Percentiles rank a stretch among this genome's conserved stretches.
Evolutionary conservation across 92 coral and sea anemone genomes (phyloP).

Genomic region (Micromussa lordhowensis): DNA sequence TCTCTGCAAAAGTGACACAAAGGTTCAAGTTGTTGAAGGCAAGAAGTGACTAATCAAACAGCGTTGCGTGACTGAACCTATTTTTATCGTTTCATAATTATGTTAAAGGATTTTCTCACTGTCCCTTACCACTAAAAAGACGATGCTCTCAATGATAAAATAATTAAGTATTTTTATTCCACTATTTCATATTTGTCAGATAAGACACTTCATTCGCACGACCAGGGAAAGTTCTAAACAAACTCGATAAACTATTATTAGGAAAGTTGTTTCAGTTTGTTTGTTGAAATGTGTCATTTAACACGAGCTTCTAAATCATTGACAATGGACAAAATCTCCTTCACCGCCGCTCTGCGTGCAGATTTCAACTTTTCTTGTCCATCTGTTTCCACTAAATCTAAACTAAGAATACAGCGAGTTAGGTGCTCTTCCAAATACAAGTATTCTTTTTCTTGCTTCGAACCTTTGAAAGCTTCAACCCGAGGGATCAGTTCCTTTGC

Average conservation of each 20-base stretch:
- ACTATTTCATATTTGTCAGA: background rate
- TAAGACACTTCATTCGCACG: background rate
- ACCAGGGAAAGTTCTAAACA: background rate
- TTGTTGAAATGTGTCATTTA: too few species aligned
- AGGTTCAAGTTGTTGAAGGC: background rate
- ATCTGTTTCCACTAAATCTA: conserved; percentile 52
- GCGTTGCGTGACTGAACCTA: background rate
- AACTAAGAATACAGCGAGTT: conserved; percentile 48
- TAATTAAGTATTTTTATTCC: too few species aligned
- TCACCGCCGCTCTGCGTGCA: conserved; percentile 62
- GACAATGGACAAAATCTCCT: conserved; percentile 48
- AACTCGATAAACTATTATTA: background rate
- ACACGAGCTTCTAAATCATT: conserved; percentile 52
- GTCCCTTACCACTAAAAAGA: too few species aligned
- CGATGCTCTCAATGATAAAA: too few species aligned
- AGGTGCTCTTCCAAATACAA: conserved; percentile 65
- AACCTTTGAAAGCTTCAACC: conserved; percentile 45
- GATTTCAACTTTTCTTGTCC: conserved; percentile 45
- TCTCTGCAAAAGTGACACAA: background rate
- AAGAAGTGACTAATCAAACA: background rate
- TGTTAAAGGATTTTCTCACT: background rate
- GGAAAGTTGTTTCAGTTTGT: too few species aligned
- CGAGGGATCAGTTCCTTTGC: conserved; percentile 53
- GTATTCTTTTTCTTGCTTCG: conserved; percentile 45
- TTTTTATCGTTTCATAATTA: background rate